Conservation (phyloP, 2,113 vertebrate species). For the Percina caprodes region DNA sequence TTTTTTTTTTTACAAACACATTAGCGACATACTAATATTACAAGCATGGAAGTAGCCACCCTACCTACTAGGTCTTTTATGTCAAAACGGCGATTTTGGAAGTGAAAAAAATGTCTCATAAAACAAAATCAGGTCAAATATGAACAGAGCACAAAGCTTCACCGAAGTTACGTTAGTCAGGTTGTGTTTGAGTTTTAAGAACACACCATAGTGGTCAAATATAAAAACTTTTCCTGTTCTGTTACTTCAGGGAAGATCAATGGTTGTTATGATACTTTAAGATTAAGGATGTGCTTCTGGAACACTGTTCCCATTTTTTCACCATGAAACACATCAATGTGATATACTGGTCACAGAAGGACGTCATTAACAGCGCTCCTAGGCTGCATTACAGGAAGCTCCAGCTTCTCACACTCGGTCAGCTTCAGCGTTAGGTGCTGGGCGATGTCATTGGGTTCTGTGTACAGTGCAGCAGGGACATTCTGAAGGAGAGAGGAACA, state of each 20-base stretch:
- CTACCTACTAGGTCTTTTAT: not conserved
- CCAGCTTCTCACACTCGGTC: conserved; percentile 91
- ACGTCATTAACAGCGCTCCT: conserved; percentile 26
- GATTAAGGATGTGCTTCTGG: not conserved
- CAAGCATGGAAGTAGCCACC: conserved; percentile 12
- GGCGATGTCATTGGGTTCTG: conserved; percentile 96
- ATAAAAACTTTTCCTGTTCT: conserved; percentile 39
- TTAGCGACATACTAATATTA: not conserved
- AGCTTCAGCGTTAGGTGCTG: conserved; percentile 92
- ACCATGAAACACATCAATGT: conserved; percentile 14
- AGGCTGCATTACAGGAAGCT: conserved; percentile 83
- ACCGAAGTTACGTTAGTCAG: not conserved
- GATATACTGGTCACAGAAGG: conserved; percentile 9
- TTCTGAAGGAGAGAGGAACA: conserved; percentile 75
- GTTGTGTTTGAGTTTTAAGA: not conserved
- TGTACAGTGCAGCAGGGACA: conserved; percentile 90
- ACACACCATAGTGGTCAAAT: conserved; percentile 11
- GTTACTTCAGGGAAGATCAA: not conserved
- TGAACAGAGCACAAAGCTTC: conserved; percentile 9
- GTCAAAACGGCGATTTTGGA: not conserved
- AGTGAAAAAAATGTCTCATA: conserved; percentile 14
- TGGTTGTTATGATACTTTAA: conserved; percentile 1
- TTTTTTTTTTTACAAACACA: conserved; percentile 28
- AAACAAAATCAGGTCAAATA: conserved; percentile 30
- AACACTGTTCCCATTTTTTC: not conserved